Evolutionary conservation across 2,797 vertebrate genomes (phyloP).

Genomic region (Coluber constrictor): DNA sequence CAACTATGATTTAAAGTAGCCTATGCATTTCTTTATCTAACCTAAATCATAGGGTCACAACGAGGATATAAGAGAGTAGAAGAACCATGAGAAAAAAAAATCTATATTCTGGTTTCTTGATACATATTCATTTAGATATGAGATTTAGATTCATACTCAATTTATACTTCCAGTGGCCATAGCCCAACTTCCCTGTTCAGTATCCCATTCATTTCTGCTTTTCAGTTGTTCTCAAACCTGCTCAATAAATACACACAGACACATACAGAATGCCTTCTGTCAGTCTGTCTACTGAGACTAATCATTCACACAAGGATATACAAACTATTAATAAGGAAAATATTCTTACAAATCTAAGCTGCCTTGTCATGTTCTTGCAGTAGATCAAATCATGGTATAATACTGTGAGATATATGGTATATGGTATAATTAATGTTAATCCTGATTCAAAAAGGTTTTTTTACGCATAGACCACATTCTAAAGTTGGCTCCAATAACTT

Average conservation of each 20-base stretch:
- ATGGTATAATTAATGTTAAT: slow-evolving; percentile 52
- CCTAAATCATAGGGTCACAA: neutral
- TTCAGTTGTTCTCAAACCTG: neutral
- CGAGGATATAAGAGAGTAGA: neutral
- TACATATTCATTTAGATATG: slow-evolving; percentile 10
- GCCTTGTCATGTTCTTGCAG: slow-evolving; percentile 46
- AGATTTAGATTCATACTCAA: slow-evolving; percentile 32
- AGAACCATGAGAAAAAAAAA: neutral
- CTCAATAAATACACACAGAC: neutral
- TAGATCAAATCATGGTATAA: slow-evolving; percentile 60
- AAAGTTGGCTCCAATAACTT: slow-evolving; percentile 44
- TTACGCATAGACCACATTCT: slow-evolving; percentile 48
- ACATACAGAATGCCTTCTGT: neutral
- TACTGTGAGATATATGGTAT: slow-evolving; percentile 39
- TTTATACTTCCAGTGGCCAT: slow-evolving; percentile 13
- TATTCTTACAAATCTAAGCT: slow-evolving; percentile 49
- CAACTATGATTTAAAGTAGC: neutral
- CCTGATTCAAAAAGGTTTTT: slow-evolving; percentile 47
- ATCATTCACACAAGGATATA: slow-evolving; percentile 28
- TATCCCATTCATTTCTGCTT: neutral
- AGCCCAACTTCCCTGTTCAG: neutral
- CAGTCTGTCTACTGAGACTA: neutral
- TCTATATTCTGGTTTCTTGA: neutral
- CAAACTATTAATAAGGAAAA: slow-evolving; percentile 37
- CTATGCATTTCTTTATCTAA: neutral